These are phyloP conservation scores for Pachyrhynchus sulphureomaculatus DNA, from an alignment of 1,140 invertebrate genomes.

Conservation along the genomic window DNA sequence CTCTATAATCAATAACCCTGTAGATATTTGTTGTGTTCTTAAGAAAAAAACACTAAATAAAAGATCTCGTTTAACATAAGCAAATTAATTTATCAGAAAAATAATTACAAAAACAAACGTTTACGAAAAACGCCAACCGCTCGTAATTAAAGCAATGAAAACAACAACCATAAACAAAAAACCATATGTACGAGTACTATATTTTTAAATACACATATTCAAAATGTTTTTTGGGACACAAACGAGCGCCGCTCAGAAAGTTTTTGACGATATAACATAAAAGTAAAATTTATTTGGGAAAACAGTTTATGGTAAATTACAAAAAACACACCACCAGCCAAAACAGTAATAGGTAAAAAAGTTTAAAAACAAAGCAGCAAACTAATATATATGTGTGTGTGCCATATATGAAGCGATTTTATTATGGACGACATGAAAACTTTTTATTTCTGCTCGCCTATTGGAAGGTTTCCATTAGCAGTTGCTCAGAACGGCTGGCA, in stretches of 20 bases:
- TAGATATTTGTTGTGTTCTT: too few relatives aligned
- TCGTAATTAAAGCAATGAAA: too few relatives aligned
- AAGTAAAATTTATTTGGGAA: conserved; percentile 17
- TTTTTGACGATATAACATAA: conserved; percentile 12
- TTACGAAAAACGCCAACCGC: too few relatives aligned
- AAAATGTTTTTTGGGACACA: not conserved
- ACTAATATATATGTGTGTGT: not conserved
- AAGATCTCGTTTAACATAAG: too few relatives aligned
- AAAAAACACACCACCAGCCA: conserved; percentile 10
- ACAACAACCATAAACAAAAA: too few relatives aligned
- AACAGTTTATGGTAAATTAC: conserved; percentile 12
- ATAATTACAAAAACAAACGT: too few relatives aligned
- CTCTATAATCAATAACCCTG: too few relatives aligned
- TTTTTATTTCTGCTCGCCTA: conserved; percentile 4
- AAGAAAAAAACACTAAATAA: too few relatives aligned
- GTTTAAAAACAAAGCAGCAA: not conserved
- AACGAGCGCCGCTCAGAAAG: not conserved
- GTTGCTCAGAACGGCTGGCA: not conserved
- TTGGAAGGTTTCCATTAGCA: conserved; percentile 11
- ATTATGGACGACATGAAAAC: conserved; percentile 5
- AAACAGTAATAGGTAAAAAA: conserved; percentile 11
- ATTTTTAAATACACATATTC: too few relatives aligned
- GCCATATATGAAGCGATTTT: not conserved
- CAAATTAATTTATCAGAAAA: too few relatives aligned
- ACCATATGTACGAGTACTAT: too few relatives aligned